A percentile compares a stretch with the other conserved stretches of the same genome.
phyloP scores from a whole-genome alignment of 2,797 vertebrate species.

The Manis javanica region DNA sequence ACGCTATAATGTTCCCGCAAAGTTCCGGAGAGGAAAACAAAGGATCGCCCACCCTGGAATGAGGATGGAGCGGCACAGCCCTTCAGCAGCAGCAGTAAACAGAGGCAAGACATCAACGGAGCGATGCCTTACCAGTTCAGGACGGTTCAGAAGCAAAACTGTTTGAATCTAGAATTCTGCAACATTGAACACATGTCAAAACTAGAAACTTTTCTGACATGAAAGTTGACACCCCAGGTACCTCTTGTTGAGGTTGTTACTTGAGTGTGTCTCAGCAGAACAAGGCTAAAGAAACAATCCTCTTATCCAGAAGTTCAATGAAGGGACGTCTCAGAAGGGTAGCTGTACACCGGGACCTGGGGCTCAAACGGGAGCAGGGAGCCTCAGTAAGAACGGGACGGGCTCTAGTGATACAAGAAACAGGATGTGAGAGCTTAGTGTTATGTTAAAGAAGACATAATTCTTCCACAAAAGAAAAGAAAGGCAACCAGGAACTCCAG shows the following conservation, averaged over 20 bases:
- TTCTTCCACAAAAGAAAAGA: not conserved
- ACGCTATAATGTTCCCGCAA: accelerated
- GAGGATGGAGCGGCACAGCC: accelerated
- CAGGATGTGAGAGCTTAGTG: accelerated
- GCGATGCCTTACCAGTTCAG: accelerated
- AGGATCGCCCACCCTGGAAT: accelerated
- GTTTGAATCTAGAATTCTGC: not conserved
- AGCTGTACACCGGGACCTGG: accelerated
- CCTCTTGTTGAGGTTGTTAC: not conserved
- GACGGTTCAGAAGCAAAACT: not conserved
- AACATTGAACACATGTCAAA: not conserved
- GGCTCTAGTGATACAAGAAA: accelerated
- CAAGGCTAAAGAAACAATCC: not conserved
- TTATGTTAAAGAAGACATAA: not conserved
- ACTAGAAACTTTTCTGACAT: not conserved
- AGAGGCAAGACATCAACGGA: accelerated
- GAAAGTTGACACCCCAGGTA: not conserved
- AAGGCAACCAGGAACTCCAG: not conserved
- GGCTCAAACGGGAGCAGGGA: accelerated
- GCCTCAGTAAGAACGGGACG: accelerated
- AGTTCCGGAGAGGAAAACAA: not conserved
- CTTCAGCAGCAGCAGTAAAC: accelerated
- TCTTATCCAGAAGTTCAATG: accelerated
- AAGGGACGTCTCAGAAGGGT: not conserved
- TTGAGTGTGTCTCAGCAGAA: not conserved